phyloP scores from a whole-genome alignment of 2,888 invertebrate species.

The Minunthozetes semirufus region DNA sequence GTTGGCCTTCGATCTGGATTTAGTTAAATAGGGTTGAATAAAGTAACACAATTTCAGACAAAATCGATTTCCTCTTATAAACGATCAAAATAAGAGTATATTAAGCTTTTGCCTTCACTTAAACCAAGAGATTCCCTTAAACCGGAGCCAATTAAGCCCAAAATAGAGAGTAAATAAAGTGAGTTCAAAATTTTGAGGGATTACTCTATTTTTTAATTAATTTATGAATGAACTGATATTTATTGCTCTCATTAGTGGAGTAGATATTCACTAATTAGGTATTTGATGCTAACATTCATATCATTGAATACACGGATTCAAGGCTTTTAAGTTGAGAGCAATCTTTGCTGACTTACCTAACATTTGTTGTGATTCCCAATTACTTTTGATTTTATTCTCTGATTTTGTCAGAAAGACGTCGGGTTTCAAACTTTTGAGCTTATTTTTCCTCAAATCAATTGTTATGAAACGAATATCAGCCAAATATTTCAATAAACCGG shows the following conservation, averaged over 20 bases:
- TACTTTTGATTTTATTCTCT: not conserved
- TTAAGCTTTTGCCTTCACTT: no score
- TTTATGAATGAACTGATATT: not conserved
- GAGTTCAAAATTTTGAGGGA: not conserved
- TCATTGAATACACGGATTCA: not conserved
- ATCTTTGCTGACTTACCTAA: constrained; percentile 21
- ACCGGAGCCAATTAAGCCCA: no score
- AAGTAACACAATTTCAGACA: no score
- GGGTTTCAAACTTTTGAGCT: constrained; percentile 68
- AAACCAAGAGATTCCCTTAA: no score
- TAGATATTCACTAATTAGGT: not conserved
- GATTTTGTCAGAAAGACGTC: constrained; percentile 61
- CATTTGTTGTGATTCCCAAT: constrained; percentile 35
- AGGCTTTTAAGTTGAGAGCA: not conserved
- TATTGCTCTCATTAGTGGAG: not conserved
- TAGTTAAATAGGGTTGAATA: no score
- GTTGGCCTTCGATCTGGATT: no score
- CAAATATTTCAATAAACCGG: constrained; percentile 43
- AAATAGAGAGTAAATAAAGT: no score
- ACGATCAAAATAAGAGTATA: constrained; percentile 11
- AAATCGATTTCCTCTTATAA: not conserved
- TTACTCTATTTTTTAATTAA: not conserved
- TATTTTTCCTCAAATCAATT: constrained; percentile 73
- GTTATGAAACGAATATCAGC: constrained; percentile 66
- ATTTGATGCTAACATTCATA: not conserved